Evolutionary conservation across 64 coral and sea anemone species (phyloP).

Genomic region (Trachythela sp.): DNA sequence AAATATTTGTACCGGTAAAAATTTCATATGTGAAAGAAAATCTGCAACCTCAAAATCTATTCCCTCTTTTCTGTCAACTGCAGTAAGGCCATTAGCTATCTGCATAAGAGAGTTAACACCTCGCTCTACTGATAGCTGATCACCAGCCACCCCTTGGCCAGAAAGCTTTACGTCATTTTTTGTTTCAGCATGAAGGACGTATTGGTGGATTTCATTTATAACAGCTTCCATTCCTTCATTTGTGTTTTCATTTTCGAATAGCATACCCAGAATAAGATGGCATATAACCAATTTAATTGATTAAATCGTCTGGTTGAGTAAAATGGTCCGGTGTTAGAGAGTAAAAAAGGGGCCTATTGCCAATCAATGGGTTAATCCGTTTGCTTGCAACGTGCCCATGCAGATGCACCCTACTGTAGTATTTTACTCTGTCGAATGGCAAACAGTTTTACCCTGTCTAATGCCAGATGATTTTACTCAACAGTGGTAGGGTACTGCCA

Average conservation of each 20-base stretch:
- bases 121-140: neutral
- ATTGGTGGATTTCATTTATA: neutral
- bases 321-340: too few species aligned
- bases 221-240: neutral
- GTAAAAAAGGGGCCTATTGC: too few species aligned
- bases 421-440: too few species aligned
- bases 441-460: too few species aligned
- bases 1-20: neutral
- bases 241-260: neutral
- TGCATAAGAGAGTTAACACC: slow-evolving; percentile 12
- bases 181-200: neutral
- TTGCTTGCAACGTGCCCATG: too few species aligned
- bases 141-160: neutral
- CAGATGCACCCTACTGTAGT: too few species aligned
- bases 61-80: neutral
- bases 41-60: slow-evolving; percentile 6
- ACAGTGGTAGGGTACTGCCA: too few species aligned
- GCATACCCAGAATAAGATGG: neutral
- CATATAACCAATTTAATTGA: too few species aligned
- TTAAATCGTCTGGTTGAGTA: too few species aligned
- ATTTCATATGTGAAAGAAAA: neutral
- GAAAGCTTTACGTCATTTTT: neutral
- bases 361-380: too few species aligned
- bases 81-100: neutral
- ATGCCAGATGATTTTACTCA: too few species aligned